phyloP scores from a whole-genome alignment of 2,797 vertebrate genomes.

The Dryobates pubescens region DNA sequence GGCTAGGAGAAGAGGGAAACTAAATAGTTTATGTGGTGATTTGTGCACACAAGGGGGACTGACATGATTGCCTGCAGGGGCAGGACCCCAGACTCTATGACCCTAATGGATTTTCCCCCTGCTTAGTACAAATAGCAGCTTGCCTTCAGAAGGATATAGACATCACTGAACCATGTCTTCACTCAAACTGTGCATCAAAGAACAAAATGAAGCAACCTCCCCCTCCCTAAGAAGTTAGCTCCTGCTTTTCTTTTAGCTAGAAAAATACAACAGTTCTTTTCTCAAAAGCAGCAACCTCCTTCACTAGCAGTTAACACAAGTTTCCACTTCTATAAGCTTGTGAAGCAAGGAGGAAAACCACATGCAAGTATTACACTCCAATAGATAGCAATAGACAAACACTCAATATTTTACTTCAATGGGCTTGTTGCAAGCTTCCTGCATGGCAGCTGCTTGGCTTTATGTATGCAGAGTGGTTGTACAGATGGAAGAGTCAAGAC shows the following conservation, averaged over 20 bases:
- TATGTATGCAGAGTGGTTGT: neutral
- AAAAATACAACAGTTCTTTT: neutral
- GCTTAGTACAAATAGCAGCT: neutral
- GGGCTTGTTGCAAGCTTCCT: neutral
- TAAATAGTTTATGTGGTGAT: neutral
- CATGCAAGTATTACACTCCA: neutral
- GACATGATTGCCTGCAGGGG: accelerated
- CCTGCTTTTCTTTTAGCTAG: neutral
- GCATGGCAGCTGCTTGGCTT: neutral
- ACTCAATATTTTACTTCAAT: neutral
- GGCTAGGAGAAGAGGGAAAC: neutral
- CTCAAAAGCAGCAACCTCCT: neutral
- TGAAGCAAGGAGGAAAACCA: neutral
- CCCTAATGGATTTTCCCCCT: neutral
- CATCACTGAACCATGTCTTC: neutral
- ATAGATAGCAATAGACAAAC: no score
- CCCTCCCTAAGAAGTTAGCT: neutral
- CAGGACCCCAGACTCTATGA: no score
- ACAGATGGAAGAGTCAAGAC: neutral
- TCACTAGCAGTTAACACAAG: neutral
- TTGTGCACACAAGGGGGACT: accelerated
- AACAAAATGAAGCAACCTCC: neutral
- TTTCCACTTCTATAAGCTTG: neutral
- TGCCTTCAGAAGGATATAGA: neutral
- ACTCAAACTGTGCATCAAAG: neutral